These are phyloP conservation scores for Melospiza georgiana DNA, from an alignment of 2,113 vertebrate species.

Conservation along the genomic window DNA sequence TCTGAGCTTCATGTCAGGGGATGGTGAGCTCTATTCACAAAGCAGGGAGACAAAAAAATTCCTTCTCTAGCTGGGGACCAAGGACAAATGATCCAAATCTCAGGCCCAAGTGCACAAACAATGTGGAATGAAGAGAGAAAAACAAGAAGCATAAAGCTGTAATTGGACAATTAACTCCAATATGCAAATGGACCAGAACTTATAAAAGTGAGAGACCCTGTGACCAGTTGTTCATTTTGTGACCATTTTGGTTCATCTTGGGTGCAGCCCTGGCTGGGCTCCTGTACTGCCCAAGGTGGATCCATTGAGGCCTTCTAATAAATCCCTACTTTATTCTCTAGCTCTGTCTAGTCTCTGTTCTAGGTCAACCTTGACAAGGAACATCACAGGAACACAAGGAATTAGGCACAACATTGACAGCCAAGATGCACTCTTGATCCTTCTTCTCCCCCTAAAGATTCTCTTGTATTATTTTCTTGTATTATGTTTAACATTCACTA, in stretches of 20 bases:
- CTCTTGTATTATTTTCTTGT: neutral
- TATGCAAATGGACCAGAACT: neutral
- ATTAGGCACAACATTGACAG: neutral
- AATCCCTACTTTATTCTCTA: neutral
- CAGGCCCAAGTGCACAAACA: neutral
- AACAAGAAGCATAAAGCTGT: neutral
- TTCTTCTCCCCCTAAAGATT: neutral
- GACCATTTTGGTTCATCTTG: neutral
- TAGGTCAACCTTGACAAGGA: neutral
- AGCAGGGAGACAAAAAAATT: neutral
- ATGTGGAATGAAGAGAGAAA: neutral
- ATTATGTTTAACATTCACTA: neutral
- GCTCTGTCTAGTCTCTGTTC: accelerated
- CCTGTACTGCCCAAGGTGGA: neutral
- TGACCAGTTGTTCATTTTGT: neutral
- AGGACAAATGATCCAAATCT: neutral
- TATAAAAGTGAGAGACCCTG: neutral
- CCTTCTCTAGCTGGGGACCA: neutral
- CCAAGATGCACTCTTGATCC: neutral
- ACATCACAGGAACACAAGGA: neutral
- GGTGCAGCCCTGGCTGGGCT: neutral
- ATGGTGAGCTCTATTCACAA: neutral
- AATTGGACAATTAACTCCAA: neutral
- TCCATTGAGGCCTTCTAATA: neutral
- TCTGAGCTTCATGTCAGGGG: neutral